Percentiles rank a stretch among this genome's conserved stretches.
These are phyloP conservation scores for Noctua fimbriata DNA, from an alignment of 2,888 invertebrate genomes.

Conservation along the genomic window DNA sequence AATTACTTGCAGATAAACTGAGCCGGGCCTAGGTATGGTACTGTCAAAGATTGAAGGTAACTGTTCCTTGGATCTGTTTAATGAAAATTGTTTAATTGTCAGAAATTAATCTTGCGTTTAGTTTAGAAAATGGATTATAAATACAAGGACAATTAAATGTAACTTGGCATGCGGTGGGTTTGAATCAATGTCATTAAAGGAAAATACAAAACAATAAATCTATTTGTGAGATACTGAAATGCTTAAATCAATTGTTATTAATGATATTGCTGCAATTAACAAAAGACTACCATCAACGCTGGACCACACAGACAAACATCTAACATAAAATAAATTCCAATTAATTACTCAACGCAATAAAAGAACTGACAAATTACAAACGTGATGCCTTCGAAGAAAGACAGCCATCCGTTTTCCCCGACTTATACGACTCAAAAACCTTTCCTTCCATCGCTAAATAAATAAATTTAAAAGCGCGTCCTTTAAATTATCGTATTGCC, in stretches of 20 bases:
- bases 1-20: conserved; percentile 50
- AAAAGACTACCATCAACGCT: neutral
- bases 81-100: conserved; percentile 26
- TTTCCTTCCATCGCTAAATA: conserved; percentile 18
- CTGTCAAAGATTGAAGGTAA: conserved; percentile 25
- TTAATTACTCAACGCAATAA: conserved; percentile 53
- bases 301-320: conserved; percentile 30
- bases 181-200: neutral
- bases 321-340: conserved; percentile 30
- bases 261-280: neutral
- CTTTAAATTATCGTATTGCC: conserved; percentile 53
- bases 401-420: conserved; percentile 23
- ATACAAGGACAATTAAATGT: neutral
- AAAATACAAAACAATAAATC: neutral
- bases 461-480: conserved; percentile 54
- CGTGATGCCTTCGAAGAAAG: conserved; percentile 27
- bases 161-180: neutral
- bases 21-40: conserved; percentile 9
- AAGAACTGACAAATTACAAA: conserved; percentile 46
- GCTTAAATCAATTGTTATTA: neutral
- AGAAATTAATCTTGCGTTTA: neutral
- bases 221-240: too few relatives aligned
- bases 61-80: conserved; percentile 25
- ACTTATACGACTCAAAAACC: conserved; percentile 46
- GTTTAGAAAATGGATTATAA: neutral